A percentile compares a stretch with the other conserved stretches of the same genome.
Evolutionary conservation across 2,797 vertebrate genomes (phyloP).

Genomic region (Sebastes taczanowskii): DNA sequence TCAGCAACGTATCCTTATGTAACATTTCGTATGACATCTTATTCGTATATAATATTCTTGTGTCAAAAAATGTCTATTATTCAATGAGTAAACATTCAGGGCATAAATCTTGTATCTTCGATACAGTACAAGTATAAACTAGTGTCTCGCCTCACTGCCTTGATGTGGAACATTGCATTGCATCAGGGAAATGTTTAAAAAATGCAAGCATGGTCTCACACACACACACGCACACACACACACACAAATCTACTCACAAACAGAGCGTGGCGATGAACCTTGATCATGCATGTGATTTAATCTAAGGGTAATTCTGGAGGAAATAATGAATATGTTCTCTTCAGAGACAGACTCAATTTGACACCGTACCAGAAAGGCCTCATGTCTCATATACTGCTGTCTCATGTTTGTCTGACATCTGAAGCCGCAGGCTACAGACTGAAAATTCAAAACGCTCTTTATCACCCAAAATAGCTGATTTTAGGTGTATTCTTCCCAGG

Average conservation of each 20-base stretch:
- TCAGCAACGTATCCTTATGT: neutral
- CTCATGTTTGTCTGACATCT: neutral
- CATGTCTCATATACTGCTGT: neutral
- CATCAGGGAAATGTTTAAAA: neutral
- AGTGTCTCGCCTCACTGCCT: neutral
- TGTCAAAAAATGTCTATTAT: neutral
- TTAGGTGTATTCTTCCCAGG: neutral
- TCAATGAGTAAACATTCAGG: neutral
- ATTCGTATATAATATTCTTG: neutral
- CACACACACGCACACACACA: neutral
- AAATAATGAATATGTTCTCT: conserved; percentile 30
- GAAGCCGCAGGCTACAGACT: neutral
- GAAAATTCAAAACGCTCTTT: neutral
- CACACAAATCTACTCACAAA: neutral
- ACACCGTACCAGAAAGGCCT: neutral
- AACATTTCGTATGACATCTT: neutral
- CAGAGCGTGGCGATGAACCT: neutral
- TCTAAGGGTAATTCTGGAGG: conserved; percentile 25
- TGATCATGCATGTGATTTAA: conserved; percentile 45
- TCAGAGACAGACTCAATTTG: conserved; percentile 3
- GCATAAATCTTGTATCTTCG: neutral
- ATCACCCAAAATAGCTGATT: neutral
- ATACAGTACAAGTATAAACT: neutral
- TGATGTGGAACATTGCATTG: neutral
- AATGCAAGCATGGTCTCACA: neutral